Percentiles rank a stretch among this genome's conserved stretches.
phyloP scores from a whole-genome alignment of 2,113 vertebrate genomes.

The Erythrocercus mccallii region DNA sequence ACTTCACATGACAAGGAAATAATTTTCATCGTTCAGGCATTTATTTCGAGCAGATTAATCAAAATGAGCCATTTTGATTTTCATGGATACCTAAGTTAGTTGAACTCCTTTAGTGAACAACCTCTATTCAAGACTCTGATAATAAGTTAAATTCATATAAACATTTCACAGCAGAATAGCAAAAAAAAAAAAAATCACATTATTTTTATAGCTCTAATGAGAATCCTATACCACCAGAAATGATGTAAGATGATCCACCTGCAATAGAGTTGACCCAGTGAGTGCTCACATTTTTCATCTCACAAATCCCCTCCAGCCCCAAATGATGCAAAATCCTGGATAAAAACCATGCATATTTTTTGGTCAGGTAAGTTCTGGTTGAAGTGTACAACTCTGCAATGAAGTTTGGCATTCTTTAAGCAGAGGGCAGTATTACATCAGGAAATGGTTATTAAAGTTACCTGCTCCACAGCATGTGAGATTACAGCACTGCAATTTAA shows the following conservation, averaged over 20 bases:
- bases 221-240: background rate
- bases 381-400: background rate
- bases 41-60: slow-evolving; percentile 11
- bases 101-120: background rate
- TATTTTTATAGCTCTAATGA: background rate
- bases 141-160: background rate
- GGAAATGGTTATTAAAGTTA: slow-evolving; percentile 25
- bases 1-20: background rate
- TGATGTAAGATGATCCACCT: background rate
- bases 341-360: background rate
- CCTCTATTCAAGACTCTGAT: background rate
- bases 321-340: background rate
- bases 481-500: background rate
- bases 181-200: background rate
- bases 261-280: background rate
- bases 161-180: background rate
- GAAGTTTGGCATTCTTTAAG: slow-evolving; percentile 51
- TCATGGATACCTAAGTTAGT: background rate
- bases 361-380: background rate
- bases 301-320: background rate
- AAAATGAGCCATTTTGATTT: background rate
- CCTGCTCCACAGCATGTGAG: background rate
- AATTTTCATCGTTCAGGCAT: background rate
- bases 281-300: background rate
- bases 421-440: slow-evolving; percentile 46